Base-by-base conservation (phyloP, 2,888 invertebrate genomes). In the Leptopilina syphax region DNA sequence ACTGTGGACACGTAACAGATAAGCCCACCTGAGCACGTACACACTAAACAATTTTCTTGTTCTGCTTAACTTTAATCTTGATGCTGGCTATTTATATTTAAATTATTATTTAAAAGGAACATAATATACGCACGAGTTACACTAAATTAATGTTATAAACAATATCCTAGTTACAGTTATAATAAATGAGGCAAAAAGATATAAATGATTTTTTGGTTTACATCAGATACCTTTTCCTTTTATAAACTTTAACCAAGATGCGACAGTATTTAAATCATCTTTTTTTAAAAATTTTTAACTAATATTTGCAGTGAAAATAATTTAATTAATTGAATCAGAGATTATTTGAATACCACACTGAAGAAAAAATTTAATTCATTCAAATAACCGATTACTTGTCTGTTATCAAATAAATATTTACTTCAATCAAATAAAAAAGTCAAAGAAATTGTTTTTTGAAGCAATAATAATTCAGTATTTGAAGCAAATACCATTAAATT, bases 1-100 rank as follows among this genome's bases (percentile, higher is more conserved):
- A 7, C 68, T 50, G 70, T 50, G 70, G 27, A 73, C 41, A 57
- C 57, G 73, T 73, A 57, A 57, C 57, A 73, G 73, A 73, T 73
- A 73, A 73, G 34, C 10, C 54, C 12, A 70, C 50, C 50, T 70
- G 70, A 50, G 54, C 54, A 70, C n/a, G 13, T 41, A 60, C 41
- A 41, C 57, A 73, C 57, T 41, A 73, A 73, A 60, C 73, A 57
- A 41, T 73, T n/a, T 10, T 18, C 41, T 57, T 18, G 9, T 73
- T 73, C 44, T 44, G n/a, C 44, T 44, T 44, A 60, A 41, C 27
- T 73, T 57, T 34, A 60, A 73, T 73, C 73, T 73, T 34, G n/a
- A 57, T n/a, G 34, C 7, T 27, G 47, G 47, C 54, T 70, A 54
- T 54, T 70, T 27, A 63, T 63, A 63, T 70, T 70, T 54, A 70